A percentile compares a stretch with the other conserved stretches of the same genome.
These are phyloP conservation scores for Micronisus gabar DNA, from an alignment of 2,113 vertebrate genomes.

Conservation along the genomic window DNA sequence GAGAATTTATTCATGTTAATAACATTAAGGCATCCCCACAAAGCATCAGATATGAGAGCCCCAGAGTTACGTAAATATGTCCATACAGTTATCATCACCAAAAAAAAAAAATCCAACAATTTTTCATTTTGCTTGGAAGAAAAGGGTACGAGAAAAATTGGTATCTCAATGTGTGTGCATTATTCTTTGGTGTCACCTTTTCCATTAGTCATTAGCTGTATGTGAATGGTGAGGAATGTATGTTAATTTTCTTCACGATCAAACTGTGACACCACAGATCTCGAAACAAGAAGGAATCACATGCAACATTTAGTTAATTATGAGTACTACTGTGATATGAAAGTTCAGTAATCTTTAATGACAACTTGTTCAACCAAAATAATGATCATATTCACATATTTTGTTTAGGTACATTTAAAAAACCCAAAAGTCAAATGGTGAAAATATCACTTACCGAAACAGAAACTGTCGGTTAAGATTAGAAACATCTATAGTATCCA, in stretches of 20 bases:
- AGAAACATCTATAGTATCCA: constrained; percentile 96
- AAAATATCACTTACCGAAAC: constrained; percentile 83
- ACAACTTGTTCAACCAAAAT: background rate
- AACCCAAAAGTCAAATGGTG: accelerated
- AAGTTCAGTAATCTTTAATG: background rate
- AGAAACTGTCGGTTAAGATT: constrained; percentile 97
- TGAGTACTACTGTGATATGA: background rate
- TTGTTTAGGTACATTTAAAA: background rate
- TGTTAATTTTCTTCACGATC: background rate
- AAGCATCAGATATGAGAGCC: background rate
- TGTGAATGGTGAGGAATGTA: background rate
- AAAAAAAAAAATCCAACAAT: background rate
- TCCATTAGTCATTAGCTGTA: background rate
- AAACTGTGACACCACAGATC: background rate
- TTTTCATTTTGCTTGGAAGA: background rate
- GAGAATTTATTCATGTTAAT: background rate
- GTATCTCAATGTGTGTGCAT: background rate
- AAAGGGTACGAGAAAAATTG: background rate
- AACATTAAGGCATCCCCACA: background rate
- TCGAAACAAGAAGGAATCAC: background rate
- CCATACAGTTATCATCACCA: background rate
- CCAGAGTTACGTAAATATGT: background rate
- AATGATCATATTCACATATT: background rate
- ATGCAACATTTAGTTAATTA: background rate
- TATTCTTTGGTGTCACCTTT: background rate